phyloP scores from a whole-genome alignment of 1,140 invertebrate species.

The Agrilus planipennis region DNA sequence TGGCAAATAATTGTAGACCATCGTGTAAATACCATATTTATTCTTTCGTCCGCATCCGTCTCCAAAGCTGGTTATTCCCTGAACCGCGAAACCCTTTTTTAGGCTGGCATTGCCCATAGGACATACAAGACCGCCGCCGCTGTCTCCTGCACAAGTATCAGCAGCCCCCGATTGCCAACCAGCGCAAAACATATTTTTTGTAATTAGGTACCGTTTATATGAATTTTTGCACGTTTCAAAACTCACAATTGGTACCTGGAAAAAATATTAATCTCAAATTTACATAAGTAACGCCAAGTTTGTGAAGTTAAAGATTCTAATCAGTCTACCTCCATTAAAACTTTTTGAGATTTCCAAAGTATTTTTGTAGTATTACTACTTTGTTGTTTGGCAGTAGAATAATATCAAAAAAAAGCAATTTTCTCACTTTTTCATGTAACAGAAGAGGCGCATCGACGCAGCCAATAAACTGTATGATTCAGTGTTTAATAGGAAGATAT shows the following conservation, averaged over 20 bases:
- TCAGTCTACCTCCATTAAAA: too few species aligned
- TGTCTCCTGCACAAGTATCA: constrained; percentile 82
- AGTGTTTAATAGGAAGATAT: too few species aligned
- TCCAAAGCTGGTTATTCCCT: constrained; percentile 89
- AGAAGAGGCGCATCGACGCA: too few species aligned
- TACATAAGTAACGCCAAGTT: too few species aligned
- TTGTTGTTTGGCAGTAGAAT: too few species aligned
- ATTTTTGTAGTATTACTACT: too few species aligned
- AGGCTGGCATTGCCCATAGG: constrained; percentile 15
- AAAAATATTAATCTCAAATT: too few species aligned
- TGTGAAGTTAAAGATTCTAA: too few species aligned
- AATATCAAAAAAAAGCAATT: too few species aligned
- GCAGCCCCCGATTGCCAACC: constrained; percentile 61
- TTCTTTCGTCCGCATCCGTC: constrained; percentile 84
- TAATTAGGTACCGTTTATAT: constrained; percentile 67
- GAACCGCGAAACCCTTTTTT: constrained; percentile 55
- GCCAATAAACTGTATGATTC: too few species aligned
- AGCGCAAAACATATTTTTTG: constrained; percentile 83
- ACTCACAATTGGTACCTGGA: constrained; percentile 70
- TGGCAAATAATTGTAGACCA: constrained; percentile 69
- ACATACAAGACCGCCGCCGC: constrained; percentile 76
- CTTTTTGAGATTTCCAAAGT: too few species aligned
- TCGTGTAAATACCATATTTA: constrained; percentile 87
- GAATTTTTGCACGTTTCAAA: constrained; percentile 63
- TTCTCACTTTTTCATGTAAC: too few species aligned